phyloP scores from a whole-genome alignment of 2,113 vertebrate genomes.

The Typhlomys cinereus region DNA sequence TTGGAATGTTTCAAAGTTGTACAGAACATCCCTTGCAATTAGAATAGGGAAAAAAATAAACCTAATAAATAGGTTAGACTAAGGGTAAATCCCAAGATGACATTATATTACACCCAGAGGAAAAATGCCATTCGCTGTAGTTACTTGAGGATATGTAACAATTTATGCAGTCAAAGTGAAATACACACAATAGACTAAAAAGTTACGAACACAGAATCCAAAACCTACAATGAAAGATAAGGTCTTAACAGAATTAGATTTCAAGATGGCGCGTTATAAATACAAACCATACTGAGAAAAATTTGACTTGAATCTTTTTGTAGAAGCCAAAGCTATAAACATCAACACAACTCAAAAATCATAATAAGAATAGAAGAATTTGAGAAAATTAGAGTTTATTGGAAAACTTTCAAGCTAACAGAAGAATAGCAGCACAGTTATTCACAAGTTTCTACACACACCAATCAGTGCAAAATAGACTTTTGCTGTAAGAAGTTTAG shows the following conservation, averaged over 20 bases:
- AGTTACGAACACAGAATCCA: background rate
- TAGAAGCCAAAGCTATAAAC: slow-evolving; percentile 21
- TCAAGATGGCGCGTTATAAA: background rate
- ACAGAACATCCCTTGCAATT: too few species aligned
- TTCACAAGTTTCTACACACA: background rate
- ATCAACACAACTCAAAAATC: background rate
- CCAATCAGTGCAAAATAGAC: rapidly evolving
- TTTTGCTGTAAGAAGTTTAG: background rate
- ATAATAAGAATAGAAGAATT: background rate
- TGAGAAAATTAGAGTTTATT: background rate
- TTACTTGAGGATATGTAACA: background rate
- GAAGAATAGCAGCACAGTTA: background rate
- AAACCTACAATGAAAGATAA: background rate
- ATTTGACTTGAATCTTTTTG: background rate
- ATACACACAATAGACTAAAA: background rate
- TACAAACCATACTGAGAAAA: background rate
- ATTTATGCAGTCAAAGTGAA: background rate
- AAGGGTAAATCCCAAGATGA: too few species aligned
- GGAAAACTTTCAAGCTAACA: background rate
- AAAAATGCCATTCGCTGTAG: too few species aligned
- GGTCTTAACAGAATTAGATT: background rate
- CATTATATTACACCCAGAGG: too few species aligned
- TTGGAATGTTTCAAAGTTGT: too few species aligned
- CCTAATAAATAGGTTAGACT: too few species aligned
- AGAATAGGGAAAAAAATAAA: too few species aligned